phyloP scores from a whole-genome alignment of 2,888 invertebrate species.

The Eupithecia subumbrata region DNA sequence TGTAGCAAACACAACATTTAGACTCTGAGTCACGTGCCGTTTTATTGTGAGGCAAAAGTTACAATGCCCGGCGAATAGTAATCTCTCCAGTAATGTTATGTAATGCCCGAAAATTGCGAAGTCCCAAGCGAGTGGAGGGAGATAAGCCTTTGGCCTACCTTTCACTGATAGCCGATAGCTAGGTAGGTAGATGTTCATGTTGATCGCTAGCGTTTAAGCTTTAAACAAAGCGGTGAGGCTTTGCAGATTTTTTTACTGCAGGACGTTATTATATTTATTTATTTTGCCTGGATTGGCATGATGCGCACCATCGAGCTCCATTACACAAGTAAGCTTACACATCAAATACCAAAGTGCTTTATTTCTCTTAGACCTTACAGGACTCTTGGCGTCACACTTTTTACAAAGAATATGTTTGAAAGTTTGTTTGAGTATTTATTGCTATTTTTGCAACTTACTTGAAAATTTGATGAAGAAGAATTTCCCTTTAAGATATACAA shows the following conservation, averaged over 20 bases:
- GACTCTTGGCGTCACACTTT: too few relatives aligned
- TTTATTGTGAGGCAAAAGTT: slow-evolving; percentile 79
- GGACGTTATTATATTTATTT: too few relatives aligned
- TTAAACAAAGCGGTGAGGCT: neutral
- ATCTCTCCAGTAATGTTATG: slow-evolving; percentile 65
- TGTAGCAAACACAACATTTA: slow-evolving; percentile 70
- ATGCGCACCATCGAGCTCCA: too few relatives aligned
- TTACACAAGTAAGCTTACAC: too few relatives aligned
- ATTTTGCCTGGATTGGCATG: too few relatives aligned
- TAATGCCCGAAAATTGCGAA: slow-evolving; percentile 66
- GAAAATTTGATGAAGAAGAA: too few relatives aligned
- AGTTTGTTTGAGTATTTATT: too few relatives aligned
- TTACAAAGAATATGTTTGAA: too few relatives aligned
- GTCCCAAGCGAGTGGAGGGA: slow-evolving; percentile 39
- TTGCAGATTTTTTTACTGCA: neutral
- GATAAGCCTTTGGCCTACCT: slow-evolving; percentile 34
- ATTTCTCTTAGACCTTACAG: too few relatives aligned
- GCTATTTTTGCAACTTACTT: too few relatives aligned
- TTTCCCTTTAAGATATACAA: too few relatives aligned
- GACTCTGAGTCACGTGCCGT: slow-evolving; percentile 70
- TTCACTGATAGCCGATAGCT: slow-evolving; percentile 21
- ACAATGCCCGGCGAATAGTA: slow-evolving; percentile 65
- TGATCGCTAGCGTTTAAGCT: neutral
- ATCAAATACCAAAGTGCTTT: too few relatives aligned
- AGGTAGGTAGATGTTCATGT: neutral